Evolutionary conservation across 2,888 invertebrate genomes (phyloP), one percentile per base, ranked within the genome.

Genomic region (Luperina nickerlii): DNA sequence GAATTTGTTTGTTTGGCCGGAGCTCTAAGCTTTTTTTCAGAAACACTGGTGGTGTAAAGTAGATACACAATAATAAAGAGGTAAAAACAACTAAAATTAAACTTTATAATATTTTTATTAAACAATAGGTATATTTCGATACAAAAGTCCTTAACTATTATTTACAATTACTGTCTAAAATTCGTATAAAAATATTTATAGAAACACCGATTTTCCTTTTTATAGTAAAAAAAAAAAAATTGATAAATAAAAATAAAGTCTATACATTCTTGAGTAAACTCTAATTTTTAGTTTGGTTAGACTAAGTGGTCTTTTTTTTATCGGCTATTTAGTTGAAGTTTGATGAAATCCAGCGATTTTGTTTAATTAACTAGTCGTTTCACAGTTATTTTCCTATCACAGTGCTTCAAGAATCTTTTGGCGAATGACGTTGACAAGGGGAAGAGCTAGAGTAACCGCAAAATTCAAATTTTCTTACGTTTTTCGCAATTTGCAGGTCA

Each of bases 51-150:
- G 60, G 15, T 60, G 32, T 20, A 18, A 18, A 9, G 27, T 18
- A 11, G 27, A 68, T 20, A 9, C 11, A 69, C 38, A 18, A 63
- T 6, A 8, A 32, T 38, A 27, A 0, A 0, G 7, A 48, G 13
- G 0, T 38, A 45, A 62, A 38, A 32, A 45, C 5, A 70, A 83
- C 84, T 62, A 63, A 83, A 76, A 57, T 48, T 67, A 51, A 78
- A 32, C 11, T 81, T 83, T 82, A 82, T 48, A 87, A 88, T 87
- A 76, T 81, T 92, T 95, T 95, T 94, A 93, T 95, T 95, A 93
- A 92, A 95, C 94, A 95, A 93, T 94, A n/a, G n/a, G n/a, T n/a
- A 92, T 65, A 90, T 92, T 92, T 94, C 93, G 94, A 95, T 94
- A 96, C 88, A 96, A 96, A 95, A 92, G 91, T 88, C 79, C 91